A percentile compares a stretch with the other conserved stretches of the same genome.
Evolutionary conservation across 2,113 vertebrate genomes (phyloP).

Genomic region (Falco punctatus): DNA sequence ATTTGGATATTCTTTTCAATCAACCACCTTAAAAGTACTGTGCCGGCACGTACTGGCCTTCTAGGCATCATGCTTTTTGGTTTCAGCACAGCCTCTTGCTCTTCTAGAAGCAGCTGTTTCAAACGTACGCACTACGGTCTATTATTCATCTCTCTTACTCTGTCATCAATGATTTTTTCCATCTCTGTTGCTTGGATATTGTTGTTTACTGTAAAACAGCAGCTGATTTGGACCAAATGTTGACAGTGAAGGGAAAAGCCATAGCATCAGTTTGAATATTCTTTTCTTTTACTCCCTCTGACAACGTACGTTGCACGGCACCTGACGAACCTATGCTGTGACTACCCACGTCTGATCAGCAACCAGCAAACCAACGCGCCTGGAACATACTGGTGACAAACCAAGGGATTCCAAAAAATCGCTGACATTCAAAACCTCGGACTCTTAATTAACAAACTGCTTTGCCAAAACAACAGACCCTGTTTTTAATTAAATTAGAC

Average conservation of each 20-base stretch:
- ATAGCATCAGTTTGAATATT: background rate
- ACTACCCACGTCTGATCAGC: background rate
- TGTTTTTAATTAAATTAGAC: background rate
- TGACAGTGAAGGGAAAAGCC: background rate
- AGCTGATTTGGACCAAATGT: background rate
- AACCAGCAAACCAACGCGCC: background rate
- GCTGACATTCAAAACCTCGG: background rate
- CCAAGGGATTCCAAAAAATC: background rate
- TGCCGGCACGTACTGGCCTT: background rate
- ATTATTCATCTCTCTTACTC: background rate
- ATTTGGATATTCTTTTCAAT: background rate
- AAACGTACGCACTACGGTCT: rapidly evolving
- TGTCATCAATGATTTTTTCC: background rate
- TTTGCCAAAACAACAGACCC: background rate
- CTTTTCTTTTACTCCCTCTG: background rate
- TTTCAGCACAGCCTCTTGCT: background rate
- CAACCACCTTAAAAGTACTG: background rate
- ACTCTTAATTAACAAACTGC: background rate
- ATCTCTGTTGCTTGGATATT: background rate
- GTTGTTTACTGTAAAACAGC: background rate
- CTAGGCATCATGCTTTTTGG: background rate
- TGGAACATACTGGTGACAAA: background rate
- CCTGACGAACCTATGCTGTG: rapidly evolving
- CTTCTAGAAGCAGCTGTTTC: background rate
- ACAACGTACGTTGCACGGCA: background rate